Percentiles rank a stretch among this genome's conserved stretches.
These are phyloP conservation scores for Zelleria hepariella DNA, from an alignment of 2,888 invertebrate genomes.

Conservation along the genomic window DNA sequence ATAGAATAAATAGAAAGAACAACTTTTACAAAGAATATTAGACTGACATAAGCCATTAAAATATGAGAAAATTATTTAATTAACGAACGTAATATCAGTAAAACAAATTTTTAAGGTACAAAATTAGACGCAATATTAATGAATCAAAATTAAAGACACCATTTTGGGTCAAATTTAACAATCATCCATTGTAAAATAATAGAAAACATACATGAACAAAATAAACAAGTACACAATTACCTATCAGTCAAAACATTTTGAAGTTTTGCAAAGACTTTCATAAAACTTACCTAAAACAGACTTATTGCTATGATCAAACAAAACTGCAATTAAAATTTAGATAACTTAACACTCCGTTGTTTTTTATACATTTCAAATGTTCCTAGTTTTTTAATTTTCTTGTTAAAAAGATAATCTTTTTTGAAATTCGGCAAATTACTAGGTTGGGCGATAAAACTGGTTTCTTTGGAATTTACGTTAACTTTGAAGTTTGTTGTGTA, in stretches of 20 bases:
- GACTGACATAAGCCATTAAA: neutral
- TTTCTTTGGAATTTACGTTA: conserved; percentile 39
- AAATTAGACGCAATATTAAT: no score
- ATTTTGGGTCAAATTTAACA: no score
- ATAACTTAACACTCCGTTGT: conserved; percentile 42
- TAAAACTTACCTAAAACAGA: conserved; percentile 1
- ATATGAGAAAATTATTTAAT: neutral
- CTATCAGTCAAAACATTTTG: neutral
- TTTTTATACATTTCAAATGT: conserved; percentile 48
- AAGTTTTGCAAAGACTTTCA: neutral
- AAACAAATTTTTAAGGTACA: neutral
- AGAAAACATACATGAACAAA: neutral
- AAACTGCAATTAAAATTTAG: conserved; percentile 41
- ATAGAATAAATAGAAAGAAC: no score
- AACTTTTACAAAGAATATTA: no score
- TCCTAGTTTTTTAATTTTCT: conserved; percentile 43
- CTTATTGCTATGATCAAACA: neutral
- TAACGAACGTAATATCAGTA: neutral
- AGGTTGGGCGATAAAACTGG: conserved; percentile 44
- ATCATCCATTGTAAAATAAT: neutral
- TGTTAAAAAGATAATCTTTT: conserved; percentile 37
- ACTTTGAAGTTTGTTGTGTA: conserved; percentile 58
- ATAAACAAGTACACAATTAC: neutral
- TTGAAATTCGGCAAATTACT: conserved; percentile 39
- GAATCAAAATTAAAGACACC: no score